Percentiles rank a stretch among this genome's conserved stretches.
Conservation (phyloP, 1,140 invertebrate genomes). For the Hesperophylax magnus region DNA sequence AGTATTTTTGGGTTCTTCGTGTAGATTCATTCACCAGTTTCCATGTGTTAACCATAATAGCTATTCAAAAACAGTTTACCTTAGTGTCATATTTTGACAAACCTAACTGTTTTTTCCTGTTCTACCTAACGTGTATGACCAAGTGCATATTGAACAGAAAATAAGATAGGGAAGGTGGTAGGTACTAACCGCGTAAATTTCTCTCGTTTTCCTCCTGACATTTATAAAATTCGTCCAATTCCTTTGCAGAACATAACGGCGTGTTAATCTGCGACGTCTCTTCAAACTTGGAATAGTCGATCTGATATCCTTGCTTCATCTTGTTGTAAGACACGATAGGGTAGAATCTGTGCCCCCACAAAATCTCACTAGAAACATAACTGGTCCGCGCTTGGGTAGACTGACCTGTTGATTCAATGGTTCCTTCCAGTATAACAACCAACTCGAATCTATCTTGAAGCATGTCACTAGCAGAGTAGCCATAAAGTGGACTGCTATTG, state of each 20-base stretch:
- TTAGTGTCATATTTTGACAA: too few species aligned
- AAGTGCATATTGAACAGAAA: too few species aligned
- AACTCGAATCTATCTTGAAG: conserved; percentile 82
- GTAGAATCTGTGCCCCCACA: conserved; percentile 81
- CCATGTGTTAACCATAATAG: too few species aligned
- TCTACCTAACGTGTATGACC: too few species aligned
- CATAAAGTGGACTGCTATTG: conserved; percentile 81
- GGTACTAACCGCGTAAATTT: background rate
- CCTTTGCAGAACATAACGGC: conserved; percentile 85
- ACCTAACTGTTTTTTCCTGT: too few species aligned
- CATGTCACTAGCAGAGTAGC: conserved; percentile 85
- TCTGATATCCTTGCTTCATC: conserved; percentile 84
- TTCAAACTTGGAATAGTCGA: conserved; percentile 89
- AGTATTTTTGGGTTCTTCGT: too few species aligned
- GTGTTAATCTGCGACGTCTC: conserved; percentile 87
- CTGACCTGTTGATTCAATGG: conserved; percentile 80
- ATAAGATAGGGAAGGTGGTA: background rate
- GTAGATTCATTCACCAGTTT: too few species aligned
- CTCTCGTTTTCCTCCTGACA: conserved; percentile 56
- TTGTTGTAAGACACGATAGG: conserved; percentile 84
- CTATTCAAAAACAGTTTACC: too few species aligned
- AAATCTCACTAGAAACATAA: conserved; percentile 78
- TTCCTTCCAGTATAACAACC: conserved; percentile 83
- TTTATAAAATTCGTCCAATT: conserved; percentile 74
- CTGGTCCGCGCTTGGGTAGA: conserved; percentile 76